These are phyloP conservation scores for Suricata suricatta DNA, from an alignment of 2,113 vertebrate genomes.

Conservation along the genomic window DNA sequence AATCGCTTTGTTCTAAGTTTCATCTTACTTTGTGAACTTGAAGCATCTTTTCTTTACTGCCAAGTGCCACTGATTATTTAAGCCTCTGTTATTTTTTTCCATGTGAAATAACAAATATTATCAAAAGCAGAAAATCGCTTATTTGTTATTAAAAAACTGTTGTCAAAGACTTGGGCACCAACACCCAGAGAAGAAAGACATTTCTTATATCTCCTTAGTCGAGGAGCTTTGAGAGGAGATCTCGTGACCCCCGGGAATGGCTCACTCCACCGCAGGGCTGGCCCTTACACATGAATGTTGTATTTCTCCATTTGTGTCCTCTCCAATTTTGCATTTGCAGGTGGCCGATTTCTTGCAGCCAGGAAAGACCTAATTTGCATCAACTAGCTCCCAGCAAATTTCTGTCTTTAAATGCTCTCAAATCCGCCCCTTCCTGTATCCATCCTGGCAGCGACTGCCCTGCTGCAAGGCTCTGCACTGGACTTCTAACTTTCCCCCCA, in stretches of 20 bases:
- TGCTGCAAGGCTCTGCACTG: neutral
- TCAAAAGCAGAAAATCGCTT: neutral
- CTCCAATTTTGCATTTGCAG: neutral
- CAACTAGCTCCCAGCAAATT: neutral
- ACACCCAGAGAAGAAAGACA: neutral
- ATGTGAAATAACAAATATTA: neutral
- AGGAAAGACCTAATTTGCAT: neutral
- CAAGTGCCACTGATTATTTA: neutral
- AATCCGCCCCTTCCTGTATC: neutral
- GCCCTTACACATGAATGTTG: neutral
- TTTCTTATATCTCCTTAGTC: neutral
- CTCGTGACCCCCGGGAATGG: neutral
- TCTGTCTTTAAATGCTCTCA: neutral
- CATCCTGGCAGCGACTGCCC: neutral
- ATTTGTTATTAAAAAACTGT: neutral
- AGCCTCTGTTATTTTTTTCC: neutral
- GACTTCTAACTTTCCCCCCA: neutral
- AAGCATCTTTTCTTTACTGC: neutral
- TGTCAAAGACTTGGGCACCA: neutral
- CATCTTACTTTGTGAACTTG: neutral
- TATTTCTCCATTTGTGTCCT: neutral
- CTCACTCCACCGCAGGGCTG: neutral
- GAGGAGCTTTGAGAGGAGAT: neutral
- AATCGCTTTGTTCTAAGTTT: neutral
- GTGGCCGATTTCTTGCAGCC: neutral